A percentile compares a stretch with the other conserved stretches of the same genome.
phyloP scores from a whole-genome alignment of 2,797 vertebrate genomes.

The Crypturellus tataupa region DNA sequence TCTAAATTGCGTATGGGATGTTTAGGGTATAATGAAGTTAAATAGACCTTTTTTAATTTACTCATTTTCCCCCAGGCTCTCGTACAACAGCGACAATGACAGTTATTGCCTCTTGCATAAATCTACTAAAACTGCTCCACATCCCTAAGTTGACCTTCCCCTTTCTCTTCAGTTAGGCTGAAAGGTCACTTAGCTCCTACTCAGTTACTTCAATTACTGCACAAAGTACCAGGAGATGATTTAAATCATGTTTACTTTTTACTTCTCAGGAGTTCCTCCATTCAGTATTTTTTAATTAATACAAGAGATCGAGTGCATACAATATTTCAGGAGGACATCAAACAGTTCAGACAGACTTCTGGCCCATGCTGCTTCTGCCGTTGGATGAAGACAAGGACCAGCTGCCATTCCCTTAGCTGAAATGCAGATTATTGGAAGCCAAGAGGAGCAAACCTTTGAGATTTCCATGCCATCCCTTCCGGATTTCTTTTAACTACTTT shows the following conservation, averaged over 20 bases:
- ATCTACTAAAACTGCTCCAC: background rate
- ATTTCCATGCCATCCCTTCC: background rate
- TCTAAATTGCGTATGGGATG: background rate
- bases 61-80: background rate
- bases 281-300: background rate
- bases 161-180: background rate
- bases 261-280: background rate
- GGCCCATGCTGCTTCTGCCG: background rate
- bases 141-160: background rate
- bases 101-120: background rate
- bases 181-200: background rate
- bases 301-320: background rate
- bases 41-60: background rate
- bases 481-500: background rate
- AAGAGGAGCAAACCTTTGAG: background rate
- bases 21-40: background rate
- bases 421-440: background rate
- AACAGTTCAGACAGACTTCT: fast-evolving
- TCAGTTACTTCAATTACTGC: background rate
- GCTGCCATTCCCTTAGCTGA: background rate
- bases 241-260: background rate
- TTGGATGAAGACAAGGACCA: background rate
- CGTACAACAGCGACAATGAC: background rate
- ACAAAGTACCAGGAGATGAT: background rate
- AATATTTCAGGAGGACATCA: background rate